Percentiles rank a stretch among this genome's conserved stretches.
Conservation (phyloP, 1,140 invertebrate genomes). For the Hydropsyche tenuis region DNA sequence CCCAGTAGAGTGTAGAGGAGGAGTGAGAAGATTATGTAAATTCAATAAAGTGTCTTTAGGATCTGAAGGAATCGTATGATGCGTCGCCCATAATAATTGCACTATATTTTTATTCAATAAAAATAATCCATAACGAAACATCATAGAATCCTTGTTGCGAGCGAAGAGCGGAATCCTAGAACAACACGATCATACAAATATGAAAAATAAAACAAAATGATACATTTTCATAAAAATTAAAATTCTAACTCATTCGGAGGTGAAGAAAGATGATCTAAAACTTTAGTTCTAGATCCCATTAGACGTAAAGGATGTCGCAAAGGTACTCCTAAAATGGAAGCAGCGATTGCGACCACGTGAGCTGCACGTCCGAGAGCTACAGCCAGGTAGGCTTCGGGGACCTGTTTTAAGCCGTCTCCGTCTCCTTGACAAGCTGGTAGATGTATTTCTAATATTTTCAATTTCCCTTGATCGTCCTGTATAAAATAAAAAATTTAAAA, state of each 20-base stretch:
- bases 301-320: constrained; percentile 57
- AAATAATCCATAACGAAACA: constrained; percentile 60
- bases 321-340: constrained; percentile 55
- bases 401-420: constrained; percentile 51
- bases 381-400: constrained; percentile 52
- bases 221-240: neutral
- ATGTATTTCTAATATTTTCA: constrained; percentile 50
- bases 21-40: constrained; percentile 53
- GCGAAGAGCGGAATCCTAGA: constrained; percentile 59
- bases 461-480: constrained; percentile 38
- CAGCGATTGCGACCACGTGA: constrained; percentile 54
- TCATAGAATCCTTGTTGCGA: constrained; percentile 56
- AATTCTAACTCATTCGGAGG: constrained; percentile 50
- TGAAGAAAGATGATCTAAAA: constrained; percentile 54
- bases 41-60: constrained; percentile 59
- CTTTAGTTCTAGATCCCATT: constrained; percentile 57
- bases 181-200: constrained; percentile 24
- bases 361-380: constrained; percentile 56
- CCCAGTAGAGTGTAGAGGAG: constrained; percentile 46
- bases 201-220: constrained; percentile 25
- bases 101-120: constrained; percentile 60
- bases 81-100: constrained; percentile 56
- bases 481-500: constrained; percentile 2
- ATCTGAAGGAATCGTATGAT: constrained; percentile 53
- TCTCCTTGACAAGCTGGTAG: constrained; percentile 56